A percentile compares a stretch with the other conserved stretches of the same genome.
Conservation (phyloP, 2,797 vertebrate species). For the Oreochromis grahami region DNA sequence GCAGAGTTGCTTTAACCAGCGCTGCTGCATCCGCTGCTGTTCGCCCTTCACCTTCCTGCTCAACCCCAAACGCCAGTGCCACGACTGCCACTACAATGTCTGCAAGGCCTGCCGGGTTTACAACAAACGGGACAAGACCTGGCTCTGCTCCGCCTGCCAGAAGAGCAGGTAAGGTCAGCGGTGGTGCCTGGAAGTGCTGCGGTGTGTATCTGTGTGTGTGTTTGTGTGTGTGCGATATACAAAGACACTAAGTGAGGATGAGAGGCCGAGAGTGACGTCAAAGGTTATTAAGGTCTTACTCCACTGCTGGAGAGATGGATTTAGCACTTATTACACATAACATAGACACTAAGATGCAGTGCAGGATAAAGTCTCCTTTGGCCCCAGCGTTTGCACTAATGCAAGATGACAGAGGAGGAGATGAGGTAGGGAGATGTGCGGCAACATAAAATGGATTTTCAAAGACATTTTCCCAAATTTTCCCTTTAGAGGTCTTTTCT, state of each 20-base stretch:
- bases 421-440: not conserved
- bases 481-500: not conserved
- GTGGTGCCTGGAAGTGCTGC: not conserved
- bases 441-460: not conserved
- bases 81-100: slow-evolving; percentile 87
- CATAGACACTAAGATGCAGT: not conserved
- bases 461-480: not conserved
- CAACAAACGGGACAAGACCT: slow-evolving; percentile 81
- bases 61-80: slow-evolving; percentile 85
- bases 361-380: not conserved
- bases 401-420: not conserved
- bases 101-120: slow-evolving; percentile 90
- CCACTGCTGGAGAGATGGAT: slow-evolving; percentile 8
- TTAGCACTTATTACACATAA: not conserved
- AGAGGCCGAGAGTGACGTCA: slow-evolving; percentile 5
- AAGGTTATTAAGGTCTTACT: slow-evolving; percentile 23
- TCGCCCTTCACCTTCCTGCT: slow-evolving; percentile 90
- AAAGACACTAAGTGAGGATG: slow-evolving; percentile 8
- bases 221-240: not conserved
- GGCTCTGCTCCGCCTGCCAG: slow-evolving; percentile 90
- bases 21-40: slow-evolving; percentile 94
- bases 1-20: slow-evolving; percentile 88
- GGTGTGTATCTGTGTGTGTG: not conserved
- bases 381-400: not conserved
- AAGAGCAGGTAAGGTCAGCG: slow-evolving; percentile 82